Base-by-base conservation (phyloP, 2,888 invertebrate genomes). In the Ephialtes manifestator region DNA sequence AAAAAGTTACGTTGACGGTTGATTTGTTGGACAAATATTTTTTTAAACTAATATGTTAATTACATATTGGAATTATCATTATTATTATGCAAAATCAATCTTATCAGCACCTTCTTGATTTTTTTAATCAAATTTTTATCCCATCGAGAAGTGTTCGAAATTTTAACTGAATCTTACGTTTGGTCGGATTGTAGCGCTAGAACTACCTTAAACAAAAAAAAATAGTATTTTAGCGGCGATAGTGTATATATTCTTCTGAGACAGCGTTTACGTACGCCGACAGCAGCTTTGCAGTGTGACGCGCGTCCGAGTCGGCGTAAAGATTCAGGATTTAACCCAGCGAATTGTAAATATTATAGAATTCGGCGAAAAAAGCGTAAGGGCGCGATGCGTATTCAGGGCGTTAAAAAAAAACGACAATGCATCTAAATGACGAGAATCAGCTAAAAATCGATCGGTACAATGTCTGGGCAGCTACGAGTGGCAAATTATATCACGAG, bases 271-370 rank as follows among this genome's bases (percentile, higher is more conserved):
- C 20, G 11, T 48, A 60, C 8, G 46, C 55, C 48, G 55, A 83
- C n/a, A 31, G 84, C 81, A 75, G 70, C 78, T 83, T 67, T 71
- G 35, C 35, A 65, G 70, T 51, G 53, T 53, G 20, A 67, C 28
- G 77, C 46, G 24, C 67, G 13, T 68, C 63, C 51, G 46, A 60
- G 35, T 11, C 58, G 68, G 53, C 74, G 84, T 78, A 63, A 84
- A 84, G 78, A 81, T 84, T 84, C 77, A 81, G 78, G 74, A 84
- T 81, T 81, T 77, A 68, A 71, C 46, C 11, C 55, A 65, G 70
- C 63, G 65, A 81, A 78, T 78, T 84, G 84, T 84, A 84, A 84
- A 81, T 81, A 84, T 84, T 77, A 74, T 78, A 31, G 53, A 81
- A 81, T 81, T 81, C 48, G 81, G 70, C 63, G 68, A 60, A 74